A percentile compares a stretch with the other conserved stretches of the same genome.
Conservation (phyloP, 1,140 invertebrate genomes). For the Zaprionus nigranus region DNA sequence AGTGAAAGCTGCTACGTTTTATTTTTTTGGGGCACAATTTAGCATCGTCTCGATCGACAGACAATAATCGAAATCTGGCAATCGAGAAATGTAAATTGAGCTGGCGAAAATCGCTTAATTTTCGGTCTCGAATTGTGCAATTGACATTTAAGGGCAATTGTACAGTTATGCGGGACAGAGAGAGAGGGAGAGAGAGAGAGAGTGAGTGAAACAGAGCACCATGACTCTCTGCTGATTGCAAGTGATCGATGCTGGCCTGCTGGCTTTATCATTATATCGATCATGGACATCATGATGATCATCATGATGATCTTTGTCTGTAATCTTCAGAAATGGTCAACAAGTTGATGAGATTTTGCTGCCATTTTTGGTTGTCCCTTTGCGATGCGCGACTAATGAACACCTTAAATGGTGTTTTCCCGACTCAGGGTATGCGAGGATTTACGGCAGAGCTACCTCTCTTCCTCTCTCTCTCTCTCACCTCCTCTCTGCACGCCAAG, state of each 20-base stretch:
- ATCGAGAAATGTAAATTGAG: slow-evolving; percentile 72
- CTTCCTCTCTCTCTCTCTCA: too few relatives aligned
- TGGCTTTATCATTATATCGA: slow-evolving; percentile 52
- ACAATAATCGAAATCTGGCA: slow-evolving; percentile 71
- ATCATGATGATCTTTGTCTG: slow-evolving; percentile 50
- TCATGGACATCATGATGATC: slow-evolving; percentile 23
- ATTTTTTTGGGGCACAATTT: slow-evolving; percentile 49
- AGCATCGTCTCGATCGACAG: slow-evolving; percentile 51
- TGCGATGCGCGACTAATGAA: slow-evolving; percentile 68
- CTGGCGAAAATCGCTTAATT: slow-evolving; percentile 77
- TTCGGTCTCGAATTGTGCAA: slow-evolving; percentile 35
- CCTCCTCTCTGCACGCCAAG: background rate
- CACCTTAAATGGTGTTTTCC: slow-evolving; percentile 71
- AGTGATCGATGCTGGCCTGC: slow-evolving; percentile 53
- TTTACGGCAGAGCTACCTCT: slow-evolving; percentile 32
- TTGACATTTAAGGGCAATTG: slow-evolving; percentile 51
- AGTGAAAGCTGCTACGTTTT: slow-evolving; percentile 65
- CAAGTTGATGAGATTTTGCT: slow-evolving; percentile 73
- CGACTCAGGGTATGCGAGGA: slow-evolving; percentile 46
- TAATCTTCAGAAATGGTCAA: slow-evolving; percentile 61
- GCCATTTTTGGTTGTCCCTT: slow-evolving; percentile 76
- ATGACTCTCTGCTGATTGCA: slow-evolving; percentile 16
- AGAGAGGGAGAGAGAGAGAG: background rate
- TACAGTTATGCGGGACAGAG: slow-evolving; percentile 59
- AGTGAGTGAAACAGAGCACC: background rate